phyloP scores from a whole-genome alignment of 2,113 vertebrate species.

The Macaca fascicularis region T2T-MFA8v1.1 NC_088376.1:64161001-64161500 shows the following conservation, averaged over 20 bases:
- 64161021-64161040: background rate
- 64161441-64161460: too few relatives aligned
- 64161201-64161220: background rate
- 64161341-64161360: background rate
- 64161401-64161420: too few relatives aligned
- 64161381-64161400: background rate
- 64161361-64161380: background rate
- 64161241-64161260: background rate
- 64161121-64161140: background rate
- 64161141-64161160: background rate
- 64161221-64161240: background rate
- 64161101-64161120: background rate
- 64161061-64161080: background rate
- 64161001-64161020: background rate
- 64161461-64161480: too few relatives aligned
- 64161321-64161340: background rate
- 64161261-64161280: background rate
- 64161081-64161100: background rate
- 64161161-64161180: background rate
- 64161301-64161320: background rate
- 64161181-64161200: background rate
- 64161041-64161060: background rate
- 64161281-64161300: background rate
- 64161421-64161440: too few relatives aligned
- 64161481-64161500: too few relatives aligned